phyloP scores from a whole-genome alignment of 1,140 invertebrate species.

The Harpegnathos saltator region DNA sequence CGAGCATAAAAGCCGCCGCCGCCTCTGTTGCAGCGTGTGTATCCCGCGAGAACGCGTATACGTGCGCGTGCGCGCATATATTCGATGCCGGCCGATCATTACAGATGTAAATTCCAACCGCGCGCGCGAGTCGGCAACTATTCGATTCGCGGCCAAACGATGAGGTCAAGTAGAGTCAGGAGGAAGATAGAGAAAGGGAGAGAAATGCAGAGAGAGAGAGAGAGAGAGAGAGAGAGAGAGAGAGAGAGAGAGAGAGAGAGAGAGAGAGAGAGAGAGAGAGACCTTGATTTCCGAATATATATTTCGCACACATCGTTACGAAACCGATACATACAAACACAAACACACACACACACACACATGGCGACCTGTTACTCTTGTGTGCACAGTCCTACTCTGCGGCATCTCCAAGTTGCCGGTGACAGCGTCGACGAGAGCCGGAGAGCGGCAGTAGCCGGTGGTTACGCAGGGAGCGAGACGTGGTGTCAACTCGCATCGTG shows the following conservation, averaged over 20 bases:
- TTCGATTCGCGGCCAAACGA: constrained; percentile 15
- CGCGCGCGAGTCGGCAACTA: background rate
- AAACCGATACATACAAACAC: constrained; percentile 39
- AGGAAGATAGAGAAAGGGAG: background rate
- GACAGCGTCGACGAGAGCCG: background rate
- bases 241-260: background rate
- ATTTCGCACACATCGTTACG: constrained; percentile 55
- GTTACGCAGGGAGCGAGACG: constrained; percentile 18
- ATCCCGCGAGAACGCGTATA: background rate
- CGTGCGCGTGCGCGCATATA: background rate
- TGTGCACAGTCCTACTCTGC: constrained; percentile 9
- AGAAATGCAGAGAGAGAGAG: background rate
- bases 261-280: background rate
- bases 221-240: background rate
- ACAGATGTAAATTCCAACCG: constrained; percentile 49
- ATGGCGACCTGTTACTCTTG: background rate
- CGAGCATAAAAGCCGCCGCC: constrained; percentile 7
- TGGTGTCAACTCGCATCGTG: constrained; percentile 5
- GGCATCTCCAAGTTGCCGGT: constrained; percentile 40
- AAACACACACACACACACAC: background rate
- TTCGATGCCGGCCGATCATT: constrained; percentile 1
- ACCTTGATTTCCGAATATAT: constrained; percentile 42
- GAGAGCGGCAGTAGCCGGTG: background rate
- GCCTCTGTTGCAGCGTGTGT: background rate
- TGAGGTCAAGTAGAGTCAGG: constrained; percentile 32